Evolutionary conservation across 2,797 vertebrate genomes (phyloP), one percentile per base, ranked within the genome.

Genomic region (Phaenicophaeus curvirostris): DNA sequence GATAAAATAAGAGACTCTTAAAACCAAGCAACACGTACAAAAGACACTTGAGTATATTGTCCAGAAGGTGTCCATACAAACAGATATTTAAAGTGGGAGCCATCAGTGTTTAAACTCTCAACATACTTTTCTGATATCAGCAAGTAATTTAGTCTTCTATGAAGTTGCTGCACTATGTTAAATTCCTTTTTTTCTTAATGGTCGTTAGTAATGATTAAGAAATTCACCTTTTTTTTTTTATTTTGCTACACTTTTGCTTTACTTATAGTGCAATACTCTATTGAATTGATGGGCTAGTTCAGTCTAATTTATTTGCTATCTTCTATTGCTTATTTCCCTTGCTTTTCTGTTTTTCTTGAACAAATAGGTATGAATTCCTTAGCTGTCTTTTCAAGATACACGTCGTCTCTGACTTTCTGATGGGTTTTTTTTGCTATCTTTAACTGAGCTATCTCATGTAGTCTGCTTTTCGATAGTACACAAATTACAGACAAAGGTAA

Each of bases 401-500:
- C 27, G 78, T 54, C 2, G 78, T 71, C 35, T 85, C 72, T 94
- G 83, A 68, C 66, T 95, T 95, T 80, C 54, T 82, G 91, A 68
- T 90, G 59, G 59, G n/a, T n/a, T 30, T 20, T 89, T 95, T 66
- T 96, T 78, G 16, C 41, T 63, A 4, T 95, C 89, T 95, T 94
- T 96, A 90, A 77, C 68, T 89, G 66, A 82, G 33, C 91, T 93
- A 8, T 96, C 76, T 92, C 33, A 23, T 58, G 46, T 81, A 67
- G 68, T 89, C 79, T 76, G 67, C 83, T 85, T 91, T 91, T 94
- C 82, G 88, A 5, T 91, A 95, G 73, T 54, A 76, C 37, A n/a
- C 79, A 94, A 85, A 94, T 96, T 93, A 94, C 23, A 28, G 94
- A 93, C 39, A 53, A 94, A 93, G 69, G 90, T 80, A 93, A 69